Base-by-base conservation (phyloP, 2,797 vertebrate genomes). In the Botia kubotai region DNA sequence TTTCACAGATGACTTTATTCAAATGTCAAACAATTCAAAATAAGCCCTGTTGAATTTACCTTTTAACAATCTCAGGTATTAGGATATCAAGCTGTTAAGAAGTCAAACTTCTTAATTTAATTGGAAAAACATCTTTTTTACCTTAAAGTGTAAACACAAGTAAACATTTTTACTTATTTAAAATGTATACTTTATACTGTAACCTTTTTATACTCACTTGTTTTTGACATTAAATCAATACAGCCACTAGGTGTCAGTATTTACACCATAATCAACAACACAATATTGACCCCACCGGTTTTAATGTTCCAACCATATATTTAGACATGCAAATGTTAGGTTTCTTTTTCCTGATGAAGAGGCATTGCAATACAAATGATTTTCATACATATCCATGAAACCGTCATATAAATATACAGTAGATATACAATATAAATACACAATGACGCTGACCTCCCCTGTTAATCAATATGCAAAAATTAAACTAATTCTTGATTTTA, bases 161-260 rank as follows among this genome's bases (percentile, higher is more conserved):
- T 26, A 26, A 26, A 26, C n/a, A n/a, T n/a, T n/a, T n/a, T 26
- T 26, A 26, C 23, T 26, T 26, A 26, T 26, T 26, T 1, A 26
- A 26, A 26, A 26, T 26, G 23, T 26, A 26, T 26, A 26, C 23
- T 1, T 26, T 26, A 26, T 26, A 26, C 23, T 26, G 23, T 26
- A 26, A 26, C 2, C 23, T 26, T 26, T 26, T 26, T 26, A 26
- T 26, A 26, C 23, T 26, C n/a, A n/a, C n/a, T n/a, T n/a, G n/a
- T n/a, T n/a, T n/a, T 23, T 29, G 66, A 58, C n/a, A 74, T 67
- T 77, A 17, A 26, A 12, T 10, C 8, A 2, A 26, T 6, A 0
- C 48, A 52, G 11, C 78, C 84, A 72, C 69, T 53, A 33, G 77
- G 33, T 77, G 81, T 52, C 70, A 78, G 74, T 17, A 21, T 55